Base-by-base conservation (phyloP, 2,797 vertebrate species). In the Sebastes hubbsi region DNA sequence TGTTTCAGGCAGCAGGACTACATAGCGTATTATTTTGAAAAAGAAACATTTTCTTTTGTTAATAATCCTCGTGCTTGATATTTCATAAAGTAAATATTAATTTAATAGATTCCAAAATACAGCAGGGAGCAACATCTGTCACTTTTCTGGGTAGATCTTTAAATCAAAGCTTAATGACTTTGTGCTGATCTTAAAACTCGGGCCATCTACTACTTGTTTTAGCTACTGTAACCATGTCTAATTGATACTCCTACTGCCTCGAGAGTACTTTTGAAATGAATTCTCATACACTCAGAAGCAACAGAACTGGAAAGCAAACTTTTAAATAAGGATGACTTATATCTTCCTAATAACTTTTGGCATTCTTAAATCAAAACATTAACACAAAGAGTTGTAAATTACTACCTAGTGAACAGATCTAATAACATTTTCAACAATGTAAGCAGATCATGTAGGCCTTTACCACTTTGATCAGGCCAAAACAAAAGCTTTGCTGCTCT, bases 341-440 rank as follows among this genome's bases (percentile, higher is more conserved):
- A 64, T 72, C 60, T 66, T 77, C 20, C 34, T 25, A 42, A 67
- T 74, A 74, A 25, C 16, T 38, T 82, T 75, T 79, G 80, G 59
- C 76, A 77, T 91, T 82, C 38, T 63, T 74, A 29, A 80, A 64
- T 77, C 30, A 38, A 82, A 88, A 52, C 20, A 6, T 59, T 8
- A 54, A 36, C 24, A 69, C 54, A 75, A 63, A 65, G 1, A 78
- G 34, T 22, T 59, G 20, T 56, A 49, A 67, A 65, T 60, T 9
- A 75, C 32, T 56, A 80, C n/a, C 24, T 67, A 25, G 6, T 64
- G 49, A 66, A 75, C 20, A 66, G 62, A 73, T 68, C 27, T n/a
- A 42, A 34, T 56, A 72, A 74, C 64, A 74, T 38, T 66, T 75
- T 25, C 12, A 78, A 65, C 63, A n/a, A 54, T 63, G 68, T 42